Evolutionary conservation across 2,797 vertebrate species (phyloP).

Genomic region (Botia almorhae): DNA sequence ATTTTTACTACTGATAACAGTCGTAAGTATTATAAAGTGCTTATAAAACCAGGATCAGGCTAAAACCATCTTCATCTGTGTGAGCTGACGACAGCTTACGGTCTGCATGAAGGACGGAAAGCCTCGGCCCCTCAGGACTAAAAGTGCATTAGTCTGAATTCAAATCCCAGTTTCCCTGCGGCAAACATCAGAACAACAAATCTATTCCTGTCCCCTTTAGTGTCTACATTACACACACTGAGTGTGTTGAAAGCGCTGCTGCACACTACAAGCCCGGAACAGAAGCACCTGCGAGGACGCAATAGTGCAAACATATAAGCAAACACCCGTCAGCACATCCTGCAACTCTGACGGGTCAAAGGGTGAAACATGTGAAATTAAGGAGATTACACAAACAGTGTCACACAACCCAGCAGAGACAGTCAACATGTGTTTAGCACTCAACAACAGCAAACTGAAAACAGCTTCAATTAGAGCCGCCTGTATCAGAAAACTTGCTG

Average conservation of each 20-base stretch:
- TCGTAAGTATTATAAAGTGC: no score
- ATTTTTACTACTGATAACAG: neutral
- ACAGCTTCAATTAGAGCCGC: conserved; percentile 29
- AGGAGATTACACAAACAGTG: conserved; percentile 70
- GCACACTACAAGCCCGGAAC: conserved; percentile 26
- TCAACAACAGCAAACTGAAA: conserved; percentile 36
- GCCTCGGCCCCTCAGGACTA: conserved; percentile 20
- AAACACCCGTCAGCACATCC: conserved; percentile 62
- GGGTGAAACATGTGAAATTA: conserved; percentile 72
- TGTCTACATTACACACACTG: conserved; percentile 40
- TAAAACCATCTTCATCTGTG: neutral
- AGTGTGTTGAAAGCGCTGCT: no score
- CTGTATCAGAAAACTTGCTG: conserved; percentile 17
- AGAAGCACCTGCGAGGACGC: conserved; percentile 37
- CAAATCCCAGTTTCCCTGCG: conserved; percentile 58
- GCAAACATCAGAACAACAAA: conserved; percentile 64
- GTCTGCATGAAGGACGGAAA: conserved; percentile 33
- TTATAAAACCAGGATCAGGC: neutral
- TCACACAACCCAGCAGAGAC: no score
- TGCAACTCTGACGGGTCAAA: conserved; percentile 65
- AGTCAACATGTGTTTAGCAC: conserved; percentile 52
- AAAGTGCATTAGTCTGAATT: conserved; percentile 63
- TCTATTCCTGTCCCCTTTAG: conserved; percentile 60
- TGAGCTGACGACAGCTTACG: neutral
- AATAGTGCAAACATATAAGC: conserved; percentile 52